Evolutionary conservation across 2,113 vertebrate species (phyloP).

Genomic region (Meriones unguiculatus): DNA sequence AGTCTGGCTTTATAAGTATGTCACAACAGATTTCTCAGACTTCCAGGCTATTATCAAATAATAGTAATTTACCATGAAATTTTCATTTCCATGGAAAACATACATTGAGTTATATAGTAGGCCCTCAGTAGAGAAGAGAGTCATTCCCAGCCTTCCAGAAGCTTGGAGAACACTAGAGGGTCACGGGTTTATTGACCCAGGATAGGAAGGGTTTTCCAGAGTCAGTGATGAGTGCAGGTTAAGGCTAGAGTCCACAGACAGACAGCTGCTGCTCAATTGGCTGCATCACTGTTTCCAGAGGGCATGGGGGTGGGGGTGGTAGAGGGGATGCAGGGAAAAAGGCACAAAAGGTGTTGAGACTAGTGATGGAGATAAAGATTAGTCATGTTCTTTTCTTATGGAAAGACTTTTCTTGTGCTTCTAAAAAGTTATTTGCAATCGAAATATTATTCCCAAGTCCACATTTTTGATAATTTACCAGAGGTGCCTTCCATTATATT

Average conservation of each 20-base stretch:
- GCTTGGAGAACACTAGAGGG: neutral
- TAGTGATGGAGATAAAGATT: neutral
- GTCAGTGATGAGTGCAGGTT: neutral
- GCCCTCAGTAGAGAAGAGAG: neutral
- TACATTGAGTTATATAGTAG: neutral
- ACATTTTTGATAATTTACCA: neutral
- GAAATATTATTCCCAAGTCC: neutral
- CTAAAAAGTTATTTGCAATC: constrained; percentile 33
- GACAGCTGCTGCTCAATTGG: neutral
- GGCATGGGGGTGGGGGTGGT: too few relatives aligned
- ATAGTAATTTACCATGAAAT: neutral
- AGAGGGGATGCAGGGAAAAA: neutral
- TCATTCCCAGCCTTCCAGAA: neutral
- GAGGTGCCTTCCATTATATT: neutral
- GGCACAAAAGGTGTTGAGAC: neutral
- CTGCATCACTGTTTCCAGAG: neutral
- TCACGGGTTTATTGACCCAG: neutral
- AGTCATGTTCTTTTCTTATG: neutral
- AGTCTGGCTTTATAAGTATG: neutral
- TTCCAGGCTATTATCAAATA: neutral
- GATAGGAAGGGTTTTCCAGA: neutral
- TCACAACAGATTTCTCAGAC: neutral
- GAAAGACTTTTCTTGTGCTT: neutral
- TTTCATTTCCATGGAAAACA: neutral
- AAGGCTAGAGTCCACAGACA: neutral